A percentile compares a stretch with the other conserved stretches of the same genome.
Evolutionary conservation across 2,797 vertebrate genomes (phyloP).

Genomic region (Garrulus glandarius): DNA sequence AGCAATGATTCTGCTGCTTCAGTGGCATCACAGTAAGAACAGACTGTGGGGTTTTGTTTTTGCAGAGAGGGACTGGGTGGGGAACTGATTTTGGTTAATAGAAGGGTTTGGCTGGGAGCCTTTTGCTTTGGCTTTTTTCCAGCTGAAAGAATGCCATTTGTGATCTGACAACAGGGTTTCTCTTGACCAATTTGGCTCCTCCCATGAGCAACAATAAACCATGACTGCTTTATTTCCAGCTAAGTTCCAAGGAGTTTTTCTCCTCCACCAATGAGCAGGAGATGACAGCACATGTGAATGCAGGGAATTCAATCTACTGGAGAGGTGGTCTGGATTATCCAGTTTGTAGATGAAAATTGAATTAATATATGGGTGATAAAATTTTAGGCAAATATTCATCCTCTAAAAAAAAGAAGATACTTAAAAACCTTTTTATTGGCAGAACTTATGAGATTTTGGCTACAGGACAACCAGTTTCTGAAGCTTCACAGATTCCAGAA

Average conservation of each 20-base stretch:
- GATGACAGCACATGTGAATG: background rate
- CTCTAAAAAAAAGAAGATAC: background rate
- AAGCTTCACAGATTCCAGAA: background rate
- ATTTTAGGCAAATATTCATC: background rate
- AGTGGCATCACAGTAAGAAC: background rate
- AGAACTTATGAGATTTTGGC: background rate
- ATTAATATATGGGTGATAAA: background rate
- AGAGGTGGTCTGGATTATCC: background rate
- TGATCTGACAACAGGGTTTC: background rate
- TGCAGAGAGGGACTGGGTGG: background rate
- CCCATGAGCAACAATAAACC: background rate
- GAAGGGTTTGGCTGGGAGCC: background rate
- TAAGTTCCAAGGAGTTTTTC: background rate
- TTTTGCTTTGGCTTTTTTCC: background rate
- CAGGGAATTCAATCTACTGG: background rate
- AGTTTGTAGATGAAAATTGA: background rate
- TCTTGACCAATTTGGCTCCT: background rate
- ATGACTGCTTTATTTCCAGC: background rate
- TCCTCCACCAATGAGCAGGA: background rate
- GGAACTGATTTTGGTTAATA: background rate
- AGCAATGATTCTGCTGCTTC: constrained; percentile 15
- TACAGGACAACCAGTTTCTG: background rate
- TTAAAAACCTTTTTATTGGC: background rate
- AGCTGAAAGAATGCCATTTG: background rate
- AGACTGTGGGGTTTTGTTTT: background rate